Base-by-base conservation (phyloP, 2,113 vertebrate genomes). In the Erythrocebus patas region DNA sequence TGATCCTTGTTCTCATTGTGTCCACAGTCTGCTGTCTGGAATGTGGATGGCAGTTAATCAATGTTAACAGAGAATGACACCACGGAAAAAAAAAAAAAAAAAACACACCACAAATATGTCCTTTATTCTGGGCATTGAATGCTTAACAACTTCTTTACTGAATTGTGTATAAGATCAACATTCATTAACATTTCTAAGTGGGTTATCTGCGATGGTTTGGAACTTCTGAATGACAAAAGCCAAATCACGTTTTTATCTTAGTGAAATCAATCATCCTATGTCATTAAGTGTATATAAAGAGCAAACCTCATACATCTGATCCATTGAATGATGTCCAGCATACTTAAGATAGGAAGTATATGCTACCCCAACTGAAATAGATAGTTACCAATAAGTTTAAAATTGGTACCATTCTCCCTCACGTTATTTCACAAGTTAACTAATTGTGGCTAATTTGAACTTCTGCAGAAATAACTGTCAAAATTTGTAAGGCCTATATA, bases 111-210 rank as follows among this genome's bases (percentile, higher is more conserved):
- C 55, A 84, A 86, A 80, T 57, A 80, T 76, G 92, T 95, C 35
- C 55, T 87, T 83, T 82, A 72, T 82, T 92, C 48, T 48, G 4
- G 23, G 9, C 11, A 40, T 66, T 59, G 61, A 89, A 92, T 45
- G 30, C 45, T 90, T 90, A 68, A n/a, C 22, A 83, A 52, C 20
- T 75, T 82, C 73, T 87, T 70, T 48, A n/a, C 48, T 95, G 86
- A 96, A n/a, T 35, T 76, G 16, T 92, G 57, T 75, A 76, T 66
- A 64, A 59, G 38, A 93, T 76, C 91, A 88, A 88, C 70, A 50
- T 94, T 48, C 70, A 87, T 92, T 91, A 87, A 86, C 50, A 55
- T 75, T 90, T 96, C 66, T 87, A 78, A 81, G 78, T 72, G 66
- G 20, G 17, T 43, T 88, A 16, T 38, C 20, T 85, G 93, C 14